Percentiles rank a stretch among this genome's conserved stretches.
phyloP scores from a whole-genome alignment of 2,888 invertebrate species.

The Drosophila rellima region DNA sequence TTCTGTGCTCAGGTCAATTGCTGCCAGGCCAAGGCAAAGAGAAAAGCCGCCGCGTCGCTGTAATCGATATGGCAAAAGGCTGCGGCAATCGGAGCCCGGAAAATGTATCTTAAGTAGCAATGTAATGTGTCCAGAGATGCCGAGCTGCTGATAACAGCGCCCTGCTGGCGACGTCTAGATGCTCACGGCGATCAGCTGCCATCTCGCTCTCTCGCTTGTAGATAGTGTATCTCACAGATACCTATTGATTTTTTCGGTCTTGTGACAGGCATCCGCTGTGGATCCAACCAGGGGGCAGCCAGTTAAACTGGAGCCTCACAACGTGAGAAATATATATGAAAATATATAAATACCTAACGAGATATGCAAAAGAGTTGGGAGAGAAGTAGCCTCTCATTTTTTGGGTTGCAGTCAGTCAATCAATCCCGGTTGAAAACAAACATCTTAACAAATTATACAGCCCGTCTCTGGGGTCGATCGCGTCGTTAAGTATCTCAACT shows the following conservation, averaged over 20 bases:
- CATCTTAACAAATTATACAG: conserved; percentile 80
- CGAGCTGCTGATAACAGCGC: conserved; percentile 66
- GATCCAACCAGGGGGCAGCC: conserved; percentile 43
- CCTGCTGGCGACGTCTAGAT: conserved; percentile 56
- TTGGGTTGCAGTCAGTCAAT: conserved; percentile 31
- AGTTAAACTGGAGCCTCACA: conserved; percentile 50
- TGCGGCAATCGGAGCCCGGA: conserved; percentile 51
- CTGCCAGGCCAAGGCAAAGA: conserved; percentile 52
- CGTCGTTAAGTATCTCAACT: conserved; percentile 79
- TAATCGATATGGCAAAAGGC: conserved; percentile 72
- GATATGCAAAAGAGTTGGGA: conserved; percentile 48
- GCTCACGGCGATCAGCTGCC: conserved; percentile 64
- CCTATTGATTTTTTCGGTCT: conserved; percentile 46
- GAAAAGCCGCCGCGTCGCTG: conserved; percentile 46
- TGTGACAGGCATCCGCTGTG: conserved; percentile 58
- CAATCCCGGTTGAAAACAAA: conserved; percentile 62
- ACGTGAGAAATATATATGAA: conserved; percentile 76
- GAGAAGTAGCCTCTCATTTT: conserved; percentile 2
- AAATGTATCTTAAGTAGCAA: conserved; percentile 78
- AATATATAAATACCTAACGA: conserved; percentile 45
- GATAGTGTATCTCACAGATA: conserved; percentile 52
- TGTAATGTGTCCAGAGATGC: conserved; percentile 78
- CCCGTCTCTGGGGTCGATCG: conserved; percentile 29
- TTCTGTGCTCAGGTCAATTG: conserved; percentile 80
- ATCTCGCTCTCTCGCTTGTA: conserved; percentile 13